Evolutionary conservation across 2,113 vertebrate species (phyloP).

Genomic region (Catharus bicknelli): DNA sequence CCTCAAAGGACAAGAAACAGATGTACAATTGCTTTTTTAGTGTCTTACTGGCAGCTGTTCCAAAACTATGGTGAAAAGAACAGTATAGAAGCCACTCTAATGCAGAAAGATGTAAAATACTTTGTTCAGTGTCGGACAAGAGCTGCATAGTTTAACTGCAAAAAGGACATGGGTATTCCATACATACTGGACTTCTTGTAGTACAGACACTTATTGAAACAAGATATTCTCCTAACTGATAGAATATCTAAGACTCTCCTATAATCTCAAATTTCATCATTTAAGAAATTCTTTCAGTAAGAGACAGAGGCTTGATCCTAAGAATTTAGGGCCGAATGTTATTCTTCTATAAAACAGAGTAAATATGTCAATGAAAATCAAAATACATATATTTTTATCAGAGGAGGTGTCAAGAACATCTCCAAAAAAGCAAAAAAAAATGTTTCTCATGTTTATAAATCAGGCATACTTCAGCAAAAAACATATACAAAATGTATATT

Average conservation of each 20-base stretch:
- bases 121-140: conserved; percentile 24
- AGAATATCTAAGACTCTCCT: not conserved
- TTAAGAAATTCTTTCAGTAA: not conserved
- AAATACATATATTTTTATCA: not conserved
- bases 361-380: not conserved
- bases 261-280: not conserved
- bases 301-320: not conserved
- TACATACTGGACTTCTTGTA: not conserved
- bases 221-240: not conserved
- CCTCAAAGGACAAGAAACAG: conserved; percentile 32
- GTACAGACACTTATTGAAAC: not conserved
- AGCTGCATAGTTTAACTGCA: not conserved
- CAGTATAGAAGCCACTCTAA: not conserved
- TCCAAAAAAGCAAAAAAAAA: not conserved
- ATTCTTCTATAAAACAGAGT: not conserved
- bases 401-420: not conserved
- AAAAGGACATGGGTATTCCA: not conserved
- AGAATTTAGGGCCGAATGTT: not conserved
- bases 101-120: not conserved
- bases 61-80: conserved; percentile 12
- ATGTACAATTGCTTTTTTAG: conserved; percentile 54
- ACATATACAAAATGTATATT: not conserved
- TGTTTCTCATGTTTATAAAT: not conserved
- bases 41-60: conserved; percentile 42
- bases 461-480: not conserved